A percentile compares a stretch with the other conserved stretches of the same genome.
Evolutionary conservation across 2,888 invertebrate species (phyloP).

Genomic region (Lucinisca nassula): DNA sequence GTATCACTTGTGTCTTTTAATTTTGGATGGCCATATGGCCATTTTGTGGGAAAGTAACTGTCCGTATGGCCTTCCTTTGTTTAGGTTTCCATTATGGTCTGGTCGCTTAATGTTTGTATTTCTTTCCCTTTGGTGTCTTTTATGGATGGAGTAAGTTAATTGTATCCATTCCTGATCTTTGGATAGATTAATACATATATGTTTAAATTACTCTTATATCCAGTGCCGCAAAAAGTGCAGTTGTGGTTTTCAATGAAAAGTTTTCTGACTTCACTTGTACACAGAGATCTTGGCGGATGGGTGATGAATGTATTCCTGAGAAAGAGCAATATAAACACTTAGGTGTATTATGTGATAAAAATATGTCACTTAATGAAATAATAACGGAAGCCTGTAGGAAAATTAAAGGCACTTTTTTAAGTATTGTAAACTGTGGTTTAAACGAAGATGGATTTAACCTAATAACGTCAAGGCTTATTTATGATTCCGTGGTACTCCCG

Average conservation of each 20-base stretch:
- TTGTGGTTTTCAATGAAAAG: constrained; percentile 19
- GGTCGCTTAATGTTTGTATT: too few relatives aligned
- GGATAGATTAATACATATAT: constrained; percentile 12
- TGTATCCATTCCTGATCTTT: too few relatives aligned
- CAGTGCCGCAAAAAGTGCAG: constrained; percentile 15
- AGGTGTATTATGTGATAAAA: background rate
- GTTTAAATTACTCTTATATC: constrained; percentile 25
- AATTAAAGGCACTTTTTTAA: background rate
- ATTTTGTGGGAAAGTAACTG: too few relatives aligned
- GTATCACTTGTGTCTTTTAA: too few relatives aligned
- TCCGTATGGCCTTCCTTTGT: too few relatives aligned
- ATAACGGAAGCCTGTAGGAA: constrained; percentile 16
- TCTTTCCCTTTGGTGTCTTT: too few relatives aligned
- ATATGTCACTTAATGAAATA: background rate
- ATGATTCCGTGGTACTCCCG: constrained; percentile 25
- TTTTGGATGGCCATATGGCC: too few relatives aligned
- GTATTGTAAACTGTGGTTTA: constrained; percentile 6
- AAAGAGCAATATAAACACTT: constrained; percentile 2
- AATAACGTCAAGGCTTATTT: constrained; percentile 7
- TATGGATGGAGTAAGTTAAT: too few relatives aligned
- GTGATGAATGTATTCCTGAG: background rate
- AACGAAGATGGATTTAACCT: constrained; percentile 10
- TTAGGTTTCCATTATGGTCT: too few relatives aligned
- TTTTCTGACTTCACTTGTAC: background rate
- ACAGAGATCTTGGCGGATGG: background rate